These are phyloP conservation scores for Scelioninae gen. 1 DNA, from an alignment of 2,888 invertebrate genomes.

Conservation along the genomic window DNA sequence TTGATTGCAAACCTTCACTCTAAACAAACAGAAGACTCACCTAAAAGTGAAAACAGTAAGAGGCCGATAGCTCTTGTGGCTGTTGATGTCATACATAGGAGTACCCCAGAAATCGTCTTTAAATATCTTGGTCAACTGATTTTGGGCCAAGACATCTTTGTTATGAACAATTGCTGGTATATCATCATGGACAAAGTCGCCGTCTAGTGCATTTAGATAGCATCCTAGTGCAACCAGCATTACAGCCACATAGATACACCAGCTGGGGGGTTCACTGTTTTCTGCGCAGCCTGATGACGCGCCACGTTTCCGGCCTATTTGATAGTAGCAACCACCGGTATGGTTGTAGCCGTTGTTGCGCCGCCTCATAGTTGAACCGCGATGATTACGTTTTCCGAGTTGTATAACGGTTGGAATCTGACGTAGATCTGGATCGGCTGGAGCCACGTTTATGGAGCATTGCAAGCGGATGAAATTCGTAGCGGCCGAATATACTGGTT, in stretches of 20 bases:
- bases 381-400: conserved; percentile 24
- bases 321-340: conserved; percentile 75
- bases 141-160: conserved; percentile 90
- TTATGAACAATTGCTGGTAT: conserved; percentile 93
- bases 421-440: too few species aligned
- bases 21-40: conserved; percentile 85
- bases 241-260: conserved; percentile 88
- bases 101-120: conserved; percentile 96
- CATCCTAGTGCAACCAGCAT: conserved; percentile 88
- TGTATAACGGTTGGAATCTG: too few species aligned
- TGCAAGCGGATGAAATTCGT: too few species aligned
- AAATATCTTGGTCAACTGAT: conserved; percentile 87
- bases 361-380: conserved; percentile 75
- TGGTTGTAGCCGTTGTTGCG: conserved; percentile 74
- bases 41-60: conserved; percentile 93
- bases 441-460: too few species aligned
- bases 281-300: conserved; percentile 75
- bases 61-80: conserved; percentile 95
- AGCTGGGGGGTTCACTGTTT: conserved; percentile 84
- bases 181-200: conserved; percentile 95
- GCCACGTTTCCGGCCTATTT: conserved; percentile 70
- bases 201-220: conserved; percentile 90
- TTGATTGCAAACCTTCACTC: too few species aligned
- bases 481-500: too few species aligned
- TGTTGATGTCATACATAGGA: conserved; percentile 91